Conservation (phyloP, 1,140 invertebrate species). For the Heliconius congener region DNA sequence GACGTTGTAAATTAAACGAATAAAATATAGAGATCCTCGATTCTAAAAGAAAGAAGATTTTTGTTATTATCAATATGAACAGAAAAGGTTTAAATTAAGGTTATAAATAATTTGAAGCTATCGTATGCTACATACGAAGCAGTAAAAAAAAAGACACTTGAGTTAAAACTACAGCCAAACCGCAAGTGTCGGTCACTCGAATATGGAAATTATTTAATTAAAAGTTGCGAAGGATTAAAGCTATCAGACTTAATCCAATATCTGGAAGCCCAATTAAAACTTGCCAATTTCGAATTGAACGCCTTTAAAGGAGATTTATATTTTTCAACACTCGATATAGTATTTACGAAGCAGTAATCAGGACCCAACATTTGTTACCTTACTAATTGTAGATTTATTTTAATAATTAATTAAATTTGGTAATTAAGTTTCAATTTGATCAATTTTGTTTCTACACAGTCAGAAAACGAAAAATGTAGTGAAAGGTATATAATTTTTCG, state of each 20-base stretch:
- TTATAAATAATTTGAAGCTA: no score
- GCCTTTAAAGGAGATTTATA: neutral
- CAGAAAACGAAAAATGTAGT: neutral
- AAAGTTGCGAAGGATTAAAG: conserved; percentile 10
- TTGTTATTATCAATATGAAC: neutral
- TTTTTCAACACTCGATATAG: neutral
- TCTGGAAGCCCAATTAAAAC: conserved; percentile 15
- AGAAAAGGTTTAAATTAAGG: no score
- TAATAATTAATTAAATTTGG: no score
- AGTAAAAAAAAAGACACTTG: neutral
- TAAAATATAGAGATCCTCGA: conserved; percentile 23
- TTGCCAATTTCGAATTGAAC: conserved; percentile 6
- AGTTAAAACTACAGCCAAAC: neutral
- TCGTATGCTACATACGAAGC: neutral
- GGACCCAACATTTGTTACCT: no score
- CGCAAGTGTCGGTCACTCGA: neutral
- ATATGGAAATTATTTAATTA: conserved; percentile 17
- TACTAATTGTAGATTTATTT: no score
- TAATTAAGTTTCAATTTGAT: no score
- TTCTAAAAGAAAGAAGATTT: neutral
- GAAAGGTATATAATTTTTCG: no score
- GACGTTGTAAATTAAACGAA: conserved; percentile 53
- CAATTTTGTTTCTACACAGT: neutral
- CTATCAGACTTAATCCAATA: conserved; percentile 10
- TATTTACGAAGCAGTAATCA: no score